Conservation (phyloP, 2,888 invertebrate species). For the Cephus sareptanus region DNA sequence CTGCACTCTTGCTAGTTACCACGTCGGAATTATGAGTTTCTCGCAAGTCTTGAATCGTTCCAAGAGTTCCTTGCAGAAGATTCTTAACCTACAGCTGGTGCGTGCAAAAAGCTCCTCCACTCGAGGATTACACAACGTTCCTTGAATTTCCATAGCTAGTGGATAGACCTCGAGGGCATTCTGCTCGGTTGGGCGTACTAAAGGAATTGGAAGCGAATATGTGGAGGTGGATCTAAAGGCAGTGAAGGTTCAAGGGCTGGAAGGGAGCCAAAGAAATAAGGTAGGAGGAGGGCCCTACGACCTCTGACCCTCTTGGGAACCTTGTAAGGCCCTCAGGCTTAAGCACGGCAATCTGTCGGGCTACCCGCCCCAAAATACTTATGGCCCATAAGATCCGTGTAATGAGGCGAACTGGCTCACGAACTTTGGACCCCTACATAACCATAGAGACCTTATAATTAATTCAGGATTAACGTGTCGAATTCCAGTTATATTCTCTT, state of each 20-base stretch:
- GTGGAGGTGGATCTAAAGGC: background rate
- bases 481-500: background rate
- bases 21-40: background rate
- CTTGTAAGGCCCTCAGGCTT: conserved; percentile 46
- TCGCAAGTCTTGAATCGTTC: background rate
- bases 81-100: background rate
- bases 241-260: background rate
- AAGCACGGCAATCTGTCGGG: conserved; percentile 21
- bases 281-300: conserved; percentile 47
- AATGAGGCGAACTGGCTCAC: background rate
- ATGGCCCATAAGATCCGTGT: background rate
- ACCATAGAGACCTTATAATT: background rate
- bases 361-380: background rate
- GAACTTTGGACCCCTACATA: background rate
- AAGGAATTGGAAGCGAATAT: background rate
- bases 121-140: background rate
- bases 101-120: background rate
- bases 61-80: background rate
- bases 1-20: background rate
- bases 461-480: background rate
- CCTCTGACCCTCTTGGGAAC: conserved; percentile 58
- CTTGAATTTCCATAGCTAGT: background rate
- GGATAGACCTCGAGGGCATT: background rate
- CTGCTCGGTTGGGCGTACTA: background rate
- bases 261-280: conserved; percentile 29